These are phyloP conservation scores for Notiomystis cincta DNA, from an alignment of 2,113 vertebrate genomes.

Conservation along the genomic window DNA sequence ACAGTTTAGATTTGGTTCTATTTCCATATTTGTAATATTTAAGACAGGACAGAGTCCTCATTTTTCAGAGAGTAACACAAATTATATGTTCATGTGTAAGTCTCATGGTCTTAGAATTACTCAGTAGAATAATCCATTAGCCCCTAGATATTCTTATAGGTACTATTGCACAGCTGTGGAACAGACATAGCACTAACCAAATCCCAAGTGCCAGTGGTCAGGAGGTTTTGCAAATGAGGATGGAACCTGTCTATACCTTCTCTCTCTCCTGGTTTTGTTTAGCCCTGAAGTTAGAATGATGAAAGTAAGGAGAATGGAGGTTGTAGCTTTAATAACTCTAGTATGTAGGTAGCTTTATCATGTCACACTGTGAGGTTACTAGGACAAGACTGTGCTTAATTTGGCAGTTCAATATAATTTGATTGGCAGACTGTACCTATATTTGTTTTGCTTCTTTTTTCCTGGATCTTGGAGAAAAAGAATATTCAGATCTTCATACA, in stretches of 20 bases:
- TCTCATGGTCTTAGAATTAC: neutral
- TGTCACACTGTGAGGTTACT: neutral
- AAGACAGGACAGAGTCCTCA: neutral
- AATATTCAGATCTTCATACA: neutral
- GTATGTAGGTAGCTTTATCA: neutral
- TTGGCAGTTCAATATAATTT: neutral
- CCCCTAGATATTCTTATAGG: neutral
- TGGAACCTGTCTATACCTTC: neutral
- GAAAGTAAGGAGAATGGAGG: neutral
- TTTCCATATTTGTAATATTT: neutral
- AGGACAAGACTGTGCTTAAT: neutral
- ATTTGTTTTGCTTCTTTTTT: neutral
- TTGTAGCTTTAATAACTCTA: neutral
- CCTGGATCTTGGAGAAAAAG: neutral
- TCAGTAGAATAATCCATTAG: neutral
- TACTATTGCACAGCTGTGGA: neutral
- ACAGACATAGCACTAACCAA: neutral
- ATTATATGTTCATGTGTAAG: accelerated
- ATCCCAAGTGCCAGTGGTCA: neutral
- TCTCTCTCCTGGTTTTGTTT: neutral
- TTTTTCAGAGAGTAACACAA: neutral
- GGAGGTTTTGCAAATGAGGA: neutral
- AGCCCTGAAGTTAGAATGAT: neutral
- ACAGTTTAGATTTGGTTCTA: neutral
- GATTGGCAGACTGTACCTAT: neutral